Percentiles rank a stretch among this genome's conserved stretches.
Conservation (phyloP, 1,140 invertebrate species). For the Aleiodes sp. region DNA sequence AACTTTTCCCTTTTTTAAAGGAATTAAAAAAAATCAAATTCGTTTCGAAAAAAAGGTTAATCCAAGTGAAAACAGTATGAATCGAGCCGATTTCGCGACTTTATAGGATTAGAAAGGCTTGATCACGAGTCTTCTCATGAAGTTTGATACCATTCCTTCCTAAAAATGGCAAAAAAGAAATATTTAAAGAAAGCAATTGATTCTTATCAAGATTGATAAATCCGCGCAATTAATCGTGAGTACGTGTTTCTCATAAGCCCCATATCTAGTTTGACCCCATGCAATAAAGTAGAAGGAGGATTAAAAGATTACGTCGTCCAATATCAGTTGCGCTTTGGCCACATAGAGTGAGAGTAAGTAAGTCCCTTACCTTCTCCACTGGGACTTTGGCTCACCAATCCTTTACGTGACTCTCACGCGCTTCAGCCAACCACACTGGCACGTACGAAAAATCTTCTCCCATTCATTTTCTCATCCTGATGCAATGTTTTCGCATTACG, state of each 20-base stretch:
- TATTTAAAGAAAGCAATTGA: not conserved
- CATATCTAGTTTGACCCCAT: not conserved
- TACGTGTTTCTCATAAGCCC: not conserved
- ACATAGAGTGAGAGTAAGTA: not conserved
- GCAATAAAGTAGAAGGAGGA: not conserved
- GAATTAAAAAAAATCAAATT: no score
- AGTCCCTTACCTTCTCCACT: not conserved
- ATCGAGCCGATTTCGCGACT: no score
- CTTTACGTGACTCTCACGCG: not conserved
- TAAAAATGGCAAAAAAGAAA: no score
- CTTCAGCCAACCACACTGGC: no score
- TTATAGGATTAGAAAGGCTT: no score
- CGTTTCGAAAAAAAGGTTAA: no score
- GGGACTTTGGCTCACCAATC: not conserved
- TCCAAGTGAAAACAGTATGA: no score
- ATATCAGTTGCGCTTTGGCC: not conserved
- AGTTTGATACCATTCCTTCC: no score
- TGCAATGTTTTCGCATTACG: not conserved
- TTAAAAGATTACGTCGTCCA: not conserved
- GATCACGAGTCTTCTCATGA: no score
- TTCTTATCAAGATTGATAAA: not conserved
- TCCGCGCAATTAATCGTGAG: not conserved
- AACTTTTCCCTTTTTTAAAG: no score
- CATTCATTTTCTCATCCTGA: not conserved
- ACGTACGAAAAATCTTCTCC: not conserved